A percentile compares a stretch with the other conserved stretches of the same genome.
Evolutionary conservation across 2,113 vertebrate species (phyloP).

Genomic region (Macrotus californicus): DNA sequence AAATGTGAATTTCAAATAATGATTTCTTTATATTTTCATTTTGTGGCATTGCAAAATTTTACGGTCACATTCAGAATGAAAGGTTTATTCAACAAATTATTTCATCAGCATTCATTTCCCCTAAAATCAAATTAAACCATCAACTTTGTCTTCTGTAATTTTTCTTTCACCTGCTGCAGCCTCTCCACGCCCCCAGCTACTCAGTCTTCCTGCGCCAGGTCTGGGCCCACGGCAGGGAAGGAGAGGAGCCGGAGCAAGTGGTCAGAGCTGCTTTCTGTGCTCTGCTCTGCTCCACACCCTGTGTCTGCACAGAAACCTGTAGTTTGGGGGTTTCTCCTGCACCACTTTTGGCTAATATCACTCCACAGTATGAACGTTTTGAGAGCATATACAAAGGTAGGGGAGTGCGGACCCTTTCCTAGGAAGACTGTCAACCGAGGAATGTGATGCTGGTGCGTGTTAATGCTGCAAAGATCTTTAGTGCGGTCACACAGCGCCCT

Average conservation of each 20-base stretch:
- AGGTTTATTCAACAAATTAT: background rate
- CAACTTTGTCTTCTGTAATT: background rate
- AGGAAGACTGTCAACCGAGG: fast-evolving
- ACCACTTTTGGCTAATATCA: fast-evolving
- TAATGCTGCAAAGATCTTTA: fast-evolving
- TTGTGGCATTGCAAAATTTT: background rate
- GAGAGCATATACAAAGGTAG: too few relatives aligned
- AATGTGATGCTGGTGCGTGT: background rate
- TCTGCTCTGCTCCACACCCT: background rate
- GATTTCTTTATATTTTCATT: background rate
- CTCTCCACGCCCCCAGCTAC: fast-evolving
- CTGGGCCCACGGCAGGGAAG: fast-evolving
- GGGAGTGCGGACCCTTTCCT: background rate
- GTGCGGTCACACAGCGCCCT: fast-evolving
- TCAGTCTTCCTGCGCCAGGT: background rate
- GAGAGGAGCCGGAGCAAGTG: background rate
- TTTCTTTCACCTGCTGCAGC: background rate
- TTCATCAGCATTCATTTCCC: background rate
- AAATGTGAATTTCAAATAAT: constrained; percentile 2
- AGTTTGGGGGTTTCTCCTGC: background rate
- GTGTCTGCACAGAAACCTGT: fast-evolving
- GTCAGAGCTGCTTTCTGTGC: background rate
- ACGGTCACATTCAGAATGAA: background rate
- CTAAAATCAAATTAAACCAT: background rate
- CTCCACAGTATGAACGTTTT: background rate